Conservation (phyloP, 2,113 vertebrate genomes). For the Oxyruncus cristatus region DNA sequence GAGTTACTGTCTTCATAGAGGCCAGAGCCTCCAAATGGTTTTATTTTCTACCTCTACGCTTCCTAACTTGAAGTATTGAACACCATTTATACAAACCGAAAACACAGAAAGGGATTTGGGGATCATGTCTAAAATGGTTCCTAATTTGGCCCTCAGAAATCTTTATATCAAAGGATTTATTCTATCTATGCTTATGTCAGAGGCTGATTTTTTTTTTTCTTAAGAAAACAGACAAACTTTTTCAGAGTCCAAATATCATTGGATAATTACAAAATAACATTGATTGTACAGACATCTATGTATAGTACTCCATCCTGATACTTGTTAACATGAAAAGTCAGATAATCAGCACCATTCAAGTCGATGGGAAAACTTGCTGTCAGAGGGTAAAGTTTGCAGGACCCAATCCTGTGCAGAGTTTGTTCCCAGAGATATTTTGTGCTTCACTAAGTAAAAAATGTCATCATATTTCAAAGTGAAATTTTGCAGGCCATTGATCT, state of each 20-base stretch:
- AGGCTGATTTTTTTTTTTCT: neutral
- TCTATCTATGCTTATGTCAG: neutral
- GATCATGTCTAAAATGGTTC: neutral
- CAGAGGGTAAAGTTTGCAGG: neutral
- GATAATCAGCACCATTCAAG: neutral
- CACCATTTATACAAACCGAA: neutral
- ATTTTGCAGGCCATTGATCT: constrained; percentile 52
- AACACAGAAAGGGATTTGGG: neutral
- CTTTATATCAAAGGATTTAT: neutral
- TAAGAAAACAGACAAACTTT: neutral
- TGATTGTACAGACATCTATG: neutral
- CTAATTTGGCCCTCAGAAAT: neutral
- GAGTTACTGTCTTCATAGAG: neutral
- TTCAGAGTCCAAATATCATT: neutral
- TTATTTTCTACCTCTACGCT: neutral
- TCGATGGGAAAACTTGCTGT: neutral
- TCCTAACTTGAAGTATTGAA: neutral
- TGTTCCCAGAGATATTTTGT: neutral
- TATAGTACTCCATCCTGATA: neutral
- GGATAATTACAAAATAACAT: neutral
- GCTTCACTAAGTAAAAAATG: neutral
- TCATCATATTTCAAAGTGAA: constrained; percentile 39
- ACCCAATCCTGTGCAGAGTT: neutral
- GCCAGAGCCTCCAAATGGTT: neutral
- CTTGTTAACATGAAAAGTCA: neutral